phyloP scores from a whole-genome alignment of 2,888 invertebrate genomes.

The Metopia argyrocephala region DNA sequence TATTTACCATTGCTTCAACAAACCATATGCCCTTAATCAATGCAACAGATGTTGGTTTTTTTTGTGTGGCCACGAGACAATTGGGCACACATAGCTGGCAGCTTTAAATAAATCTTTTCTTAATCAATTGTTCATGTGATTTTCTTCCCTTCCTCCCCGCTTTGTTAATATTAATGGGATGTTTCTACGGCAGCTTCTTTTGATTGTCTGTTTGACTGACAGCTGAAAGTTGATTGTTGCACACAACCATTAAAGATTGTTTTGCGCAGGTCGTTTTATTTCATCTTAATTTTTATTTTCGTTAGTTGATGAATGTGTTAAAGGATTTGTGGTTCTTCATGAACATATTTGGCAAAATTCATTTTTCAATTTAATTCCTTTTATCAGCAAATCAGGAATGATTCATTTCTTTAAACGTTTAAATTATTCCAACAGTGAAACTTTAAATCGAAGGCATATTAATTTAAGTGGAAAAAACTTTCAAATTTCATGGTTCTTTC shows the following conservation, averaged over 20 bases:
- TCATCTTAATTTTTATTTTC: background rate
- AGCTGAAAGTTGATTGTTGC: background rate
- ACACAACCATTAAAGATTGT: background rate
- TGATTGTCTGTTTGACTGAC: background rate
- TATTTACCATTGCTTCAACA: too few relatives aligned
- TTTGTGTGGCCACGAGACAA: slow-evolving; percentile 21
- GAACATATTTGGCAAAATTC: background rate
- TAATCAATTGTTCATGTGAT: slow-evolving; percentile 21
- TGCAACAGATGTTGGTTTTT: slow-evolving; percentile 40
- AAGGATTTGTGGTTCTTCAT: background rate
- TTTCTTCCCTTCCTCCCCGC: background rate
- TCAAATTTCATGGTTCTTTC: too few relatives aligned
- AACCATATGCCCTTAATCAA: slow-evolving; percentile 24
- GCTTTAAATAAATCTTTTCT: slow-evolving; percentile 43
- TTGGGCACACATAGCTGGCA: slow-evolving; percentile 24
- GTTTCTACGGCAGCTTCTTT: too few relatives aligned
- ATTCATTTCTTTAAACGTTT: too few relatives aligned
- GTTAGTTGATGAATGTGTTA: background rate
- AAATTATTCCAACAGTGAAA: too few relatives aligned
- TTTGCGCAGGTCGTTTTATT: background rate
- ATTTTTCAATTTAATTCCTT: background rate
- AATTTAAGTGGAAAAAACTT: too few relatives aligned
- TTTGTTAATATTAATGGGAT: background rate
- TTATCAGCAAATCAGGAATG: too few relatives aligned
- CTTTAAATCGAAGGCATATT: too few relatives aligned